Conservation (phyloP, 2,113 vertebrate genomes). For the Barnardius zonarius region DNA sequence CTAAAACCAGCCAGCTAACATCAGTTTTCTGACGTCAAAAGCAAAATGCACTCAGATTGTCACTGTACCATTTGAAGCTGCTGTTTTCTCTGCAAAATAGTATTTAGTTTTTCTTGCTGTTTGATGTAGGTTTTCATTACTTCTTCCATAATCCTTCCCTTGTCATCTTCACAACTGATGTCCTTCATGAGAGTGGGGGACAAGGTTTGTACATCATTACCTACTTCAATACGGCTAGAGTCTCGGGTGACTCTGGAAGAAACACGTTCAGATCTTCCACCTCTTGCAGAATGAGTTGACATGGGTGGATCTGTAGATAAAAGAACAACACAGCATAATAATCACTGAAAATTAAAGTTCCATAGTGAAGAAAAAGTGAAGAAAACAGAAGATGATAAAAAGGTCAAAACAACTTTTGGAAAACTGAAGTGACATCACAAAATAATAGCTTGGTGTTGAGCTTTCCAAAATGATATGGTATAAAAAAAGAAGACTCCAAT, state of each 20-base stretch:
- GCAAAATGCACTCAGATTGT: background rate
- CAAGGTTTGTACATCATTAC: constrained; percentile 63
- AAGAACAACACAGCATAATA: background rate
- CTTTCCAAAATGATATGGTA: background rate
- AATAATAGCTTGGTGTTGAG: background rate
- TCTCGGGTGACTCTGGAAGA: constrained; percentile 64
- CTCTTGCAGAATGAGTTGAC: constrained; percentile 71
- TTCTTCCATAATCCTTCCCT: constrained; percentile 95
- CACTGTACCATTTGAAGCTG: constrained; percentile 91
- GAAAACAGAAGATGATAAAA: background rate
- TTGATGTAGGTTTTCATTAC: constrained; percentile 93
- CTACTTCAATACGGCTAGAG: constrained; percentile 71
- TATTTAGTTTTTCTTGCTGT: constrained; percentile 93
- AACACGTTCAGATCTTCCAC: constrained; percentile 76
- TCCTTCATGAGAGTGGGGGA: constrained; percentile 76
- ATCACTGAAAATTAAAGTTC: background rate
- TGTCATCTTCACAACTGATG: constrained; percentile 86
- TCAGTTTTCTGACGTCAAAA: background rate
- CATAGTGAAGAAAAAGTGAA: background rate
- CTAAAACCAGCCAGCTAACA: background rate
- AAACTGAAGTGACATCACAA: background rate
- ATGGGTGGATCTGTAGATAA: constrained; percentile 73
- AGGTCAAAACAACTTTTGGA: background rate
- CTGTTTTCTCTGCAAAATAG: constrained; percentile 90
- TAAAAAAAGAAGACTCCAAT: background rate